Percentiles rank a stretch among this genome's conserved stretches.
These are phyloP conservation scores for Maylandia zebra DNA, from an alignment of 2,113 vertebrate genomes.

Conservation along the genomic window DNA sequence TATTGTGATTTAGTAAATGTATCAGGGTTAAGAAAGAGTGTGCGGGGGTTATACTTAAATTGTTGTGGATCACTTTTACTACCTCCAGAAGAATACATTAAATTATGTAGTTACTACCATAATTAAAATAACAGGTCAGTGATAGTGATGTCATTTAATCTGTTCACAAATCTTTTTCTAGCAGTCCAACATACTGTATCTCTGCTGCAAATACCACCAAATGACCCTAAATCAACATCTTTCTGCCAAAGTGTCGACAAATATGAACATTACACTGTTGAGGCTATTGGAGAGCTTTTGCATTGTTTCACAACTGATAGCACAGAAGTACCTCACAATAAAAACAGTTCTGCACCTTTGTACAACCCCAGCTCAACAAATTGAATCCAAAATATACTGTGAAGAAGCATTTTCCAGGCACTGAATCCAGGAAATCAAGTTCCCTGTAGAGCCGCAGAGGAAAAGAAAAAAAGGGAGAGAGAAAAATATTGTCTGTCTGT, in stretches of 20 bases:
- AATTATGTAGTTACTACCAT: not conserved
- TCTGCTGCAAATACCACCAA: not conserved
- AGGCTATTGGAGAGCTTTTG: not conserved
- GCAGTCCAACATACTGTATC: not conserved
- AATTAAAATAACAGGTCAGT: not conserved
- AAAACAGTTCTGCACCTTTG: not conserved
- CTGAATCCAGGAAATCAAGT: not conserved
- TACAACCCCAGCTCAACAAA: not conserved
- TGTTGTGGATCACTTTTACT: not conserved
- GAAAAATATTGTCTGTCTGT: not conserved
- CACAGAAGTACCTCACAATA: not conserved
- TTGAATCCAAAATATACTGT: not conserved
- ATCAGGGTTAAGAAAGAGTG: not conserved
- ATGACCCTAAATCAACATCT: constrained; percentile 6
- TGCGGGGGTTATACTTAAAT: not conserved
- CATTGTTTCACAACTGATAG: not conserved
- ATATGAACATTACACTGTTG: not conserved
- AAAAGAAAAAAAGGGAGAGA: not conserved
- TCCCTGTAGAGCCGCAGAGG: not conserved
- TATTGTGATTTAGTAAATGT: not conserved
- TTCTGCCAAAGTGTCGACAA: not conserved
- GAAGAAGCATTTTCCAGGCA: not conserved
- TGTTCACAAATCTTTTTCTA: not conserved
- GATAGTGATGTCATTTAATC: not conserved
- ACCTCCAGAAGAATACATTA: not conserved